Conservation (phyloP, 2,888 invertebrate species). For the Chloroclystis v-ata region DNA sequence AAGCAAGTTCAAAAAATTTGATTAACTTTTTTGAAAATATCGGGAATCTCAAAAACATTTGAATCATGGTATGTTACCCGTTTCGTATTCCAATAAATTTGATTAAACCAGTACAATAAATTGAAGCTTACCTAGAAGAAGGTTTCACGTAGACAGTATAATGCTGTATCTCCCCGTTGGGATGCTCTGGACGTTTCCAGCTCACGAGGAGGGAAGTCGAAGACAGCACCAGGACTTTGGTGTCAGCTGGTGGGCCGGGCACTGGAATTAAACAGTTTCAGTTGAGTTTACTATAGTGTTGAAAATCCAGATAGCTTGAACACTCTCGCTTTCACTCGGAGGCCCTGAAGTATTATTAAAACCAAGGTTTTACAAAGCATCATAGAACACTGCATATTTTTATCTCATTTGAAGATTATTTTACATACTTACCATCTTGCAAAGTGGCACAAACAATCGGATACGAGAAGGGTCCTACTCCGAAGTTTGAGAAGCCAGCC, state of each 20-base stretch:
- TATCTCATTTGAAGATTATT: too few relatives aligned
- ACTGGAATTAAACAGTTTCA: conserved; percentile 65
- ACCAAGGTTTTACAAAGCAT: too few relatives aligned
- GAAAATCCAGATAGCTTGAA: too few relatives aligned
- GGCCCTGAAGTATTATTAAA: too few relatives aligned
- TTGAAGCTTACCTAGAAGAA: conserved; percentile 54
- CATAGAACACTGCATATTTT: too few relatives aligned
- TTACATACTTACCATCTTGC: conserved; percentile 83
- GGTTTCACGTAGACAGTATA: conserved; percentile 86
- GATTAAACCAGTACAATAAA: neutral
- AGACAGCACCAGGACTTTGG: conserved; percentile 89
- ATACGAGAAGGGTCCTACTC: conserved; percentile 87
- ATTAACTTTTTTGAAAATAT: too few relatives aligned
- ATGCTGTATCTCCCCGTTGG: conserved; percentile 87
- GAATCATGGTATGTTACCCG: too few relatives aligned
- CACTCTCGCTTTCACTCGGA: too few relatives aligned
- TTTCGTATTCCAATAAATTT: too few relatives aligned
- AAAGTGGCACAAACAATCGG: conserved; percentile 88
- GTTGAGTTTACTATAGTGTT: too few relatives aligned
- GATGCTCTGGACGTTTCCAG: conserved; percentile 88
- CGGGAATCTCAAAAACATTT: too few relatives aligned
- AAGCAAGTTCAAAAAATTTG: too few relatives aligned
- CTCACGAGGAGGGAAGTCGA: conserved; percentile 88
- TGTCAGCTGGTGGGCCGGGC: conserved; percentile 88
- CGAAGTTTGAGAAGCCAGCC: conserved; percentile 89